A percentile compares a stretch with the other conserved stretches of the same genome.
Evolutionary conservation across 1,140 invertebrate species (phyloP).

Genomic region (Caenorhabditis brenneri): DNA sequence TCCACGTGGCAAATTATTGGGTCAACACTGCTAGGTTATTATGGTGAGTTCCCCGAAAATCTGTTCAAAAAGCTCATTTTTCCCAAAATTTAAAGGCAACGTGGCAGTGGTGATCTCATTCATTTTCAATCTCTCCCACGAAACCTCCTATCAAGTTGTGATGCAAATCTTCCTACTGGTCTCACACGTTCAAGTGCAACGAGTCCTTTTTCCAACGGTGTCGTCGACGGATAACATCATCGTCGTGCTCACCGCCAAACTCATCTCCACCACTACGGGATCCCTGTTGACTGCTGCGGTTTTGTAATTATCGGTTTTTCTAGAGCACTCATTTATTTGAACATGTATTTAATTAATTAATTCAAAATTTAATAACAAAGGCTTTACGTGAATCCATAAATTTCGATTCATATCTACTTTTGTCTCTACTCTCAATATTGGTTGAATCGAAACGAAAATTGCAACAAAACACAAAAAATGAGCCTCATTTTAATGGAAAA

Average conservation of each 20-base stretch:
- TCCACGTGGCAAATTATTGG: constrained; percentile 20
- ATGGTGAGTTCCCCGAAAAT: too few species aligned
- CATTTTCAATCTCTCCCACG: constrained; percentile 64
- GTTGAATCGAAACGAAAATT: background rate
- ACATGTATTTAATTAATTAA: too few species aligned
- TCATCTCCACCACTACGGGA: background rate
- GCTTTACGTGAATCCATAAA: too few species aligned
- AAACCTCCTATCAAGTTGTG: constrained; percentile 60
- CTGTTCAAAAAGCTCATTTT: too few species aligned
- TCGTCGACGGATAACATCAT: background rate
- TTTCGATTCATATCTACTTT: background rate
- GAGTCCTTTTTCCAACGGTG: constrained; percentile 16
- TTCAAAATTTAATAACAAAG: too few species aligned
- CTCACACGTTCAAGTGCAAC: constrained; percentile 69
- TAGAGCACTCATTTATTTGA: background rate
- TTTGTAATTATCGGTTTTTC: background rate
- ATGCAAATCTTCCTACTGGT: constrained; percentile 64
- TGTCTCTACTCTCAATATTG: too few species aligned
- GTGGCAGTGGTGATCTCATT: constrained; percentile 67
- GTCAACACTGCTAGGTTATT: constrained; percentile 61
- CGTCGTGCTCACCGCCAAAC: background rate
- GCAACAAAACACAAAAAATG: background rate
- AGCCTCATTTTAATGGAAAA: too few species aligned
- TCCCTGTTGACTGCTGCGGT: background rate
- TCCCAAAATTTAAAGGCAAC: constrained; percentile 62